Conservation (phyloP, 2,888 invertebrate genomes). For the Erebia epiphron region DNA sequence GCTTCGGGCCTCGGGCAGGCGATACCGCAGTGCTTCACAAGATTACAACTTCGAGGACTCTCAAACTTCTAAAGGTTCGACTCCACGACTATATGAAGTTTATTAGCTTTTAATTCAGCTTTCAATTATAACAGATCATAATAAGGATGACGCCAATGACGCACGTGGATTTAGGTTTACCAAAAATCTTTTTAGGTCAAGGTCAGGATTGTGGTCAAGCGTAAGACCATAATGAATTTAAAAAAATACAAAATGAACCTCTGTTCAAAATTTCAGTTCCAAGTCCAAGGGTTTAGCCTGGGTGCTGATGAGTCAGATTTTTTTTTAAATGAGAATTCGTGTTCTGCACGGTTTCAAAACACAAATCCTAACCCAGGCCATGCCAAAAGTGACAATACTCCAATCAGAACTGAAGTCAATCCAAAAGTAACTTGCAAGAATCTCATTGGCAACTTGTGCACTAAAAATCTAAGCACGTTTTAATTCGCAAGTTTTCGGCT, state of each 20-base stretch:
- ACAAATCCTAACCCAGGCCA: neutral
- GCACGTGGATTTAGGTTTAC: no score
- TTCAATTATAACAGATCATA: no score
- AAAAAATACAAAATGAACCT: no score
- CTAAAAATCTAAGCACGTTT: slow-evolving; percentile 72
- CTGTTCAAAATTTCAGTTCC: no score
- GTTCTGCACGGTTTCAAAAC: no score
- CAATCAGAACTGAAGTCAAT: slow-evolving; percentile 34
- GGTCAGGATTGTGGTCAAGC: no score
- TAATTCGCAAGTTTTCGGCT: slow-evolving; percentile 75
- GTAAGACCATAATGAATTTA: no score
- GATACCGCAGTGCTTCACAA: slow-evolving; percentile 49
- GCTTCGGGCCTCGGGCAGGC: slow-evolving; percentile 56
- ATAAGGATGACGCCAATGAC: no score
- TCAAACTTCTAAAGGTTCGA: slow-evolving; percentile 36
- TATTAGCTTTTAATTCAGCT: slow-evolving; percentile 22
- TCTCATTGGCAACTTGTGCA: slow-evolving; percentile 45
- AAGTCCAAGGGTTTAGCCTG: no score
- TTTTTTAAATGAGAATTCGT: no score
- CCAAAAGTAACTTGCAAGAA: slow-evolving; percentile 40
- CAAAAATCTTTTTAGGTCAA: no score
- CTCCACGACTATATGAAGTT: slow-evolving; percentile 32
- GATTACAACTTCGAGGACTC: slow-evolving; percentile 41
- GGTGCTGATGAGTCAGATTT: no score
- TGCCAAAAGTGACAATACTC: slow-evolving; percentile 1